Evolutionary conservation across 1,140 invertebrate genomes (phyloP), one percentile per base, ranked within the genome.

Genomic region (Drosophila melanica): DNA sequence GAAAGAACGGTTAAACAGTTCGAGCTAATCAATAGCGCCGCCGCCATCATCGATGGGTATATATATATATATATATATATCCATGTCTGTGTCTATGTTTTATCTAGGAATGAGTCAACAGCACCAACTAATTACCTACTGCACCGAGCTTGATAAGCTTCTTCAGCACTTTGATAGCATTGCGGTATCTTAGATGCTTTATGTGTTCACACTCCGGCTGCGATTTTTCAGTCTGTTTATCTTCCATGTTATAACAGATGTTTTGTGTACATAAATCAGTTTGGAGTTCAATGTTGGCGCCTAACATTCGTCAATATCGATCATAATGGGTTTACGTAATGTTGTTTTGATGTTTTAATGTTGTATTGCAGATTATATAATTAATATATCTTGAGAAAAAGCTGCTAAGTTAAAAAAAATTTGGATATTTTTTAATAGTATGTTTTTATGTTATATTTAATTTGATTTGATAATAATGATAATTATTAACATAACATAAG

Each of bases 1-100:
- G 6, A 27, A 27, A 27, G 27, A 27, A 6, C 27, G 27, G 27
- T 4, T 27, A 27, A 27, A 27, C 27, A 27, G 5, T 7, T 7
- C 6, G 20, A 54, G n/a, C 44, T 58, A 41, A 68, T 55, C 48
- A 68, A 68, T 68, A 68, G 57, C 48, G 57, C 55, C 65, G 64
- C 27, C 70, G 48, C 20, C 66, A 18, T 11, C 16, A 37, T 58
- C 20, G 33, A 59, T 67, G 35, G 27, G 47, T 16, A 3, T n/a
- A 16, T 3, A 33, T 33, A 33, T 33, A 33, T 33, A 0, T 33
- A 8, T 33, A 33, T 33, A 1, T n/a, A 48, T 60, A 8, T 20
- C 10, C 18, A 16, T n/a, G 45, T 68, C 47, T 44, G 30, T 33
- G 33, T 47, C 39, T 57, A 33, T 44, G 30, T 30, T 66, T 72